Evolutionary conservation across 2,888 invertebrate species (phyloP), one percentile per base, ranked within the genome.

Genomic region (Clitarchus hookeri): DNA sequence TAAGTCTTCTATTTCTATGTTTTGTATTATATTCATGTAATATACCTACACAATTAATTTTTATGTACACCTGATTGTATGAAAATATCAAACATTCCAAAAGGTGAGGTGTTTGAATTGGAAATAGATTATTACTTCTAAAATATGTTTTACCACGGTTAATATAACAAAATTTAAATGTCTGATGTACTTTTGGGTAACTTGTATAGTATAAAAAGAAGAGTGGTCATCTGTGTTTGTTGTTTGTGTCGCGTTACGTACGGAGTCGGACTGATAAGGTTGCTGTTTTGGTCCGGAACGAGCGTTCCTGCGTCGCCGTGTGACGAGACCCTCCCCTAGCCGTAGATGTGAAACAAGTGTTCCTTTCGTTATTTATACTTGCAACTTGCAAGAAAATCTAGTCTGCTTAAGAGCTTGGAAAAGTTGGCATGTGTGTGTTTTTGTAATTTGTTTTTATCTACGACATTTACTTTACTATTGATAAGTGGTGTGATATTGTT

Each of bases 321-420:
- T 65, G 23, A 23, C n/a, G 65, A 23, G 65, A 65, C 19, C 65
- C 16, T 3, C 16, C 16, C n/a, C 65, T 82, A 26, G 44, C 44
- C 0, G 25, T 79, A 79, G 25, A 13, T 79, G 27, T 82, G 27
- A 27, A 82, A 27, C 36, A 82, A 44, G 27, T 82, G 82, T 82
- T 82, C 82, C 82, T 82, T 82, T 27, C 16, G 23, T 82, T 82
- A 36, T 82, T 65, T 82, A 44, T 82, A 82, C 82, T 82, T 26
- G 82, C 26, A 82, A 44, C 19, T 27, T 16, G 23, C 27, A 82
- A 82, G 36, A 27, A 82, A 82, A 23, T 82, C 82, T 82, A 82
- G 82, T 82, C 82, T 16, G 65, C 65, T n/a, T 19, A 23, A 65
- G 65, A 65, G 65, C 65, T 65, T 65, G 65, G 65, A 65, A 65